These are phyloP conservation scores for Luscinia megarhynchos DNA, from an alignment of 2,797 vertebrate species.

Conservation along the genomic window DNA sequence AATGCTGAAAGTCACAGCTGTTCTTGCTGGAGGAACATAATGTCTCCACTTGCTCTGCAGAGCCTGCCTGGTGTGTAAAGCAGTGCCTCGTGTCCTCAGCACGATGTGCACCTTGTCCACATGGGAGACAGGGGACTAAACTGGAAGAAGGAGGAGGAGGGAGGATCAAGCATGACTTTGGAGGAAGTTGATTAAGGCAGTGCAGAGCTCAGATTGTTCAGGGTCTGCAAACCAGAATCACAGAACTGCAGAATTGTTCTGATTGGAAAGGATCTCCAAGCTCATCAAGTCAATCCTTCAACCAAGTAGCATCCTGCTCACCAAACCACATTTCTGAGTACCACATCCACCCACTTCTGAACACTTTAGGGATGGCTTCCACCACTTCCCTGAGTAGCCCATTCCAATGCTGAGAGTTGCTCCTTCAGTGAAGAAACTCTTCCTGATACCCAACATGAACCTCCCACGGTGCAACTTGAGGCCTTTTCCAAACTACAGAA, in stretches of 20 bases:
- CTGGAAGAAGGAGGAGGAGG: background rate
- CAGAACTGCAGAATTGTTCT: rapidly evolving
- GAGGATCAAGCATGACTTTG: background rate
- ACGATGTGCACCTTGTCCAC: rapidly evolving
- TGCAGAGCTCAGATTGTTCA: background rate
- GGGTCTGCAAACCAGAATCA: background rate
- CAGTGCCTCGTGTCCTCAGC: background rate
- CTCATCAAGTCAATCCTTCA: background rate
- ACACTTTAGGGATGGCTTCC: background rate
- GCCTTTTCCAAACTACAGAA: no score
- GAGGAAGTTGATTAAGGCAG: background rate
- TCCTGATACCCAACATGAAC: background rate
- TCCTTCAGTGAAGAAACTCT: background rate
- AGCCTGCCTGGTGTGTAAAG: background rate
- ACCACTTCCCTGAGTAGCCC: background rate
- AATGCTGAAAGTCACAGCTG: background rate
- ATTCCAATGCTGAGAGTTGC: background rate
- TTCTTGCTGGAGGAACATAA: background rate
- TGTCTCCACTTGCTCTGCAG: rapidly evolving
- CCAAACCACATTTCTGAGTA: background rate
- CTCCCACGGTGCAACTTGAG: background rate
- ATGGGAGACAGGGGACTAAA: background rate
- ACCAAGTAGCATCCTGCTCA: background rate
- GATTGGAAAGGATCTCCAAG: background rate
- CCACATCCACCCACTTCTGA: background rate